Conservation (phyloP, 2,113 vertebrate species). For the Amblyopsis rosae region DNA sequence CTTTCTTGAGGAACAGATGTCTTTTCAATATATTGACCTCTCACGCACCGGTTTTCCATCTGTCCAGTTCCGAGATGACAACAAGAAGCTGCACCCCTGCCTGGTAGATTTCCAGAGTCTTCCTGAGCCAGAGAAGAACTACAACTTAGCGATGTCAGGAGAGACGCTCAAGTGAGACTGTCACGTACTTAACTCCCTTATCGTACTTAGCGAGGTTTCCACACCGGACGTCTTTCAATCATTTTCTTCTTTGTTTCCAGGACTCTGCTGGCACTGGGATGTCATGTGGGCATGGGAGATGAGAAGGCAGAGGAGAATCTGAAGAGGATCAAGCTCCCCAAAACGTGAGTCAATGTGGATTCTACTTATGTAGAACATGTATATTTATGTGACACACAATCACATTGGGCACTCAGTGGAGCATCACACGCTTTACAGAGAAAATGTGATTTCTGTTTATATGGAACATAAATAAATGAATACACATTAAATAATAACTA, state of each 20-base stretch:
- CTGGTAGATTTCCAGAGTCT: conserved; percentile 88
- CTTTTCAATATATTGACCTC: not conserved
- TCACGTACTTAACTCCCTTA: not conserved
- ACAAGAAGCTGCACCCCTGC: conserved; percentile 89
- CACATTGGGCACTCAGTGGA: not conserved
- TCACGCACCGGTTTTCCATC: not conserved
- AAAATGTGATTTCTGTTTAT: too few species aligned
- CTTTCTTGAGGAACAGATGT: too few species aligned
- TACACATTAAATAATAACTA: too few species aligned
- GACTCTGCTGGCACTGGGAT: conserved; percentile 88
- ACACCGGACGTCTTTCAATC: conserved; percentile 19
- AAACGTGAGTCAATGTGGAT: conserved; percentile 78
- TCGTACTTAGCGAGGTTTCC: not conserved
- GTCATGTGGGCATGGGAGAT: conserved; percentile 92
- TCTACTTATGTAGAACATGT: not conserved
- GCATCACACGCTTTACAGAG: too few species aligned
- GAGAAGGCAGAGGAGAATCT: conserved; percentile 93
- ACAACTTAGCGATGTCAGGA: conserved; percentile 93
- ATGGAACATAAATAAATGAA: too few species aligned
- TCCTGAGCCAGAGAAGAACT: conserved; percentile 89
- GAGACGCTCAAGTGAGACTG: conserved; percentile 88
- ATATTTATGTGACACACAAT: not conserved
- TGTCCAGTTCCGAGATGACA: conserved; percentile 87
- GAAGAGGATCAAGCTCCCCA: conserved; percentile 88
- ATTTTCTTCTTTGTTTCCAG: conserved; percentile 57